Percentiles rank a stretch among this genome's conserved stretches.
Evolutionary conservation across 1,140 invertebrate genomes (phyloP).

Genomic region (Drosophila suzukii): DNA sequence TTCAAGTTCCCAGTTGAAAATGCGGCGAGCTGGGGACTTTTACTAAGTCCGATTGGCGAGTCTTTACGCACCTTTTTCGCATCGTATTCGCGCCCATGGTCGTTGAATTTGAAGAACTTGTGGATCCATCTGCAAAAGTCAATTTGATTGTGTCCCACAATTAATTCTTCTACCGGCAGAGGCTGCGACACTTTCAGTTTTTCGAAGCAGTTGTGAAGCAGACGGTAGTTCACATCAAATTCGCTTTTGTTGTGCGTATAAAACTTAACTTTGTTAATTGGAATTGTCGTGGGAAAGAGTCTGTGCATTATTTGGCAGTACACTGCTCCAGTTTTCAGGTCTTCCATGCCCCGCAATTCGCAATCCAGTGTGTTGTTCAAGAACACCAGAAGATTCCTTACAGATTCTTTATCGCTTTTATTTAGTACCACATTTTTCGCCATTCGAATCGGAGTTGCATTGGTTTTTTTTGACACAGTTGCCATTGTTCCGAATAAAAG

Average conservation of each 20-base stretch:
- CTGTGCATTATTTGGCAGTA: constrained; percentile 7
- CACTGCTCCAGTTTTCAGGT: constrained; percentile 3
- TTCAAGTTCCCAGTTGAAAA: background rate
- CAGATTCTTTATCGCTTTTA: background rate
- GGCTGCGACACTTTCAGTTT: background rate
- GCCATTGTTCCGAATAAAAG: background rate
- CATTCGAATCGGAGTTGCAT: too few species aligned
- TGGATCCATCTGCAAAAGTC: constrained; percentile 3
- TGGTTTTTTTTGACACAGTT: background rate
- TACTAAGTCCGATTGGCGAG: background rate
- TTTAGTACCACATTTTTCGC: background rate
- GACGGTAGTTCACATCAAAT: background rate
- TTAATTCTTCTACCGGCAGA: background rate
- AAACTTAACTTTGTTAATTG: constrained; percentile 2
- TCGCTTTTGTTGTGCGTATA: background rate
- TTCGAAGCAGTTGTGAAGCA: background rate
- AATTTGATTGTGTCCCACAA: background rate
- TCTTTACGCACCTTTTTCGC: background rate
- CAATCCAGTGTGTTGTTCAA: background rate
- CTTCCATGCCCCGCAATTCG: background rate
- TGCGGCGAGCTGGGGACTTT: too few species aligned
- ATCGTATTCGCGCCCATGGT: background rate
- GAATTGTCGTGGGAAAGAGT: background rate
- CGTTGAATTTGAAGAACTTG: background rate
- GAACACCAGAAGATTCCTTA: background rate